Evolutionary conservation across 2,888 invertebrate species (phyloP), one percentile per base, ranked within the genome.

Genomic region (Drosophila borborema): DNA sequence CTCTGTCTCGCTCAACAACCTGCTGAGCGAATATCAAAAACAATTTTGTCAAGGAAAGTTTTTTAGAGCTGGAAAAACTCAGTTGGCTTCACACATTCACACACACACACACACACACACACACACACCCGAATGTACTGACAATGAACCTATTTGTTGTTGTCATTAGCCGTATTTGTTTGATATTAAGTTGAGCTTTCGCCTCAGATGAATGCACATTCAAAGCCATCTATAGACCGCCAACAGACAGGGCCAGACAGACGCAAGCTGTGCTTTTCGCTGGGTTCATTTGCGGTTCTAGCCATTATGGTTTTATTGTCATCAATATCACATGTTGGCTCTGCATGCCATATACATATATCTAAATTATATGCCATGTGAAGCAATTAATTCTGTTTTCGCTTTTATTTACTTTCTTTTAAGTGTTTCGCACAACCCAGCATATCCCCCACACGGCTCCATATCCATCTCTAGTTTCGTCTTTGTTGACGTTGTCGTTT

Each of bases 241-340:
- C 61, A 36, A 43, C 60, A 70, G 77, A 70, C 63, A 45, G 58
- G 23, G 46, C 46, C 46, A 43, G 34, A 8, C 45, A 45, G 58
- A 45, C 34, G 14, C 40, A 45, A 54, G 38, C 45, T 38, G 63
- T 62, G 46, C 64, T 69, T 56, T 70, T 65, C 51, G 58, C 56
- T 45, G 59, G 54, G 63, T 64, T 72, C 72, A 68, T 72, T 69
- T 86, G 72, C 55, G 64, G 81, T 20, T 53, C 61, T 14, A 64
- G 46, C 84, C 81, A 89, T 83, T 86, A 86, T 89, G 90, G 74
- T 82, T 86, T 90, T 90, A 90, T 82, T 90, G 80, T 86, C 90
- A 89, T 89, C 85, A 90, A 89, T 89, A 86, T 83, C 81, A 74
- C 83, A 86, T 90, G 75, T 73, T 84, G 51, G 82, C 41, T 41